Evolutionary conservation across 1,140 invertebrate genomes (phyloP), one percentile per base, ranked within the genome.

Genomic region (Leptestheria dahalacensis): DNA sequence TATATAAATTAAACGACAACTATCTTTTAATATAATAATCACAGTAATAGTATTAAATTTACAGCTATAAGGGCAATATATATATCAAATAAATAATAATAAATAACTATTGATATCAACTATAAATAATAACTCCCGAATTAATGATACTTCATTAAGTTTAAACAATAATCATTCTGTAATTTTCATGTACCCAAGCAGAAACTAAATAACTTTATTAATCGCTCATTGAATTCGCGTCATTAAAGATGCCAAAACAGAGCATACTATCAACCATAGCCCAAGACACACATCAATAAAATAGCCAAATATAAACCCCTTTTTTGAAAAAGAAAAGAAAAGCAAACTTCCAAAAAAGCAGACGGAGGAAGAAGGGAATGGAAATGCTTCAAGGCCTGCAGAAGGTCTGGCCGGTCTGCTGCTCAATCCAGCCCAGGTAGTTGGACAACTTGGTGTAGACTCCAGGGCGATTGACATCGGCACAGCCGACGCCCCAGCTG

Each of bases 401-500:
- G 33, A 41, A 41, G 15, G 33, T 41, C 15, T 62, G 33, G 29
- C 48, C 21, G 33, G 57, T 54, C 21, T 28, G 51, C 10, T 52
- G 25, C 65, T 76, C 57, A 23, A 84, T 78, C 82, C 82, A 84
- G 25, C 71, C 60, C 0, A 76, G 59, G 65, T 78, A 84, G 25
- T 74, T 73, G 4, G 79, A 74, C 0, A 86, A 77, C 60, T 79
- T 74, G 0, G 81, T 78, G 64, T 88, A 88, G 4, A 86, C 82
- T 1, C 84, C 84, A 1, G 84, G 83, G 51, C 76, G 68, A 57
- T 79, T 75, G 18, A 75, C 71, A 33, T 77, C 70, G 0, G 78
- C 85, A 69, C 85, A 88, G 0, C 83, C 83, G 46, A 78, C 72
- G 1, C 84, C 85, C 79, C 81, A 86, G 0, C 83, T 85, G 0